Base-by-base conservation (phyloP, 2,888 invertebrate genomes). In the Ophonus ardosiacus region DNA sequence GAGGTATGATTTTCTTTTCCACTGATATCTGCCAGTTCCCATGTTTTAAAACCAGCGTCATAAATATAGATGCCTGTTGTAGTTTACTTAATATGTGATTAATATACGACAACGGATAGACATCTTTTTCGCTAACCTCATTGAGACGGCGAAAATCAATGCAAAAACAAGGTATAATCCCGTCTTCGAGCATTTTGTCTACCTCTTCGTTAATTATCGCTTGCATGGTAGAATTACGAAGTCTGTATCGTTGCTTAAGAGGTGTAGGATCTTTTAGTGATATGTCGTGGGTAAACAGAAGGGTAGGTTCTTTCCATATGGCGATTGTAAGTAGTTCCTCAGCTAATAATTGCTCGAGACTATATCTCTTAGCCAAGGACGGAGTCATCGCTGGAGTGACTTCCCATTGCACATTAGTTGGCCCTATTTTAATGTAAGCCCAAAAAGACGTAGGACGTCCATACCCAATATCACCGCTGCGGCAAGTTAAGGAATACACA, bases 11-110 rank as follows among this genome's bases (percentile, higher is more conserved):
- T 6, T 86, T 84, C 8, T 71, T 38, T 0, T 56, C 68, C 18
- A 88, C 78, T 0, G 84, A 78, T 0, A 88, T 84, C 86, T 89
- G 89, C 88, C 88, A 89, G 86, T 89, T 89, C 0, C 88, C 89
- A 17, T 88, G 87, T 18, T 88, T 88, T 7, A 88, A 31, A 74
- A 88, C 88, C 0, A 88, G 21, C 0, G 86, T 88, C 13, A 86
- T 86, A 21, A 88, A 86, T 65, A 88, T 88, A 18, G 85, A 81
- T 0, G 88, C 88, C 13, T 85, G 78, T 13, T 87, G 76, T 0
- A 89, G 84, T 21, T 87, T 87, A n/a, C 88, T 87, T 15, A 89
- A 74, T 0, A 88, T 87, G 24, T 85, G 86, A 13, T 87, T 86
- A 8, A 89, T 88, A 6, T 85, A 86, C 0, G 88, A 89, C 10